Evolutionary conservation across 2,797 vertebrate species (phyloP).

Genomic region (Rhabdomys pumilio): DNA sequence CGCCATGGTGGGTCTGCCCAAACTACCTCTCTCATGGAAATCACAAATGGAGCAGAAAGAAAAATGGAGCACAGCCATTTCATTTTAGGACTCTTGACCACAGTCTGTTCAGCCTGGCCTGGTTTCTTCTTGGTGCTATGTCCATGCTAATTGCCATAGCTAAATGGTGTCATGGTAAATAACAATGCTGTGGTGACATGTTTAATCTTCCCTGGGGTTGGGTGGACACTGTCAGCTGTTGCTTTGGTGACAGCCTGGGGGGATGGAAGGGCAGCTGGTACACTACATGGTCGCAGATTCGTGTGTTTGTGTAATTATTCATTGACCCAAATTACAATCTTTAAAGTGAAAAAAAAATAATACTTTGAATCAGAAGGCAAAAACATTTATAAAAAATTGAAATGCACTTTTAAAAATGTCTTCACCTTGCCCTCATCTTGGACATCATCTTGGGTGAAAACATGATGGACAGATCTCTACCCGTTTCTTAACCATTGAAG

Average conservation of each 20-base stretch:
- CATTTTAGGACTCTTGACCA: conserved; percentile 55
- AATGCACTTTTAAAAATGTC: background rate
- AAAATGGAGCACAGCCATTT: conserved; percentile 59
- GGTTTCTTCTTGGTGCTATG: conserved; percentile 45
- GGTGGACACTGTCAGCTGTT: conserved; percentile 1
- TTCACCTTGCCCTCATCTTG: background rate
- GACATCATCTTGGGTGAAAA: background rate
- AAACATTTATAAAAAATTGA: background rate
- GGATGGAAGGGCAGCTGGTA: background rate
- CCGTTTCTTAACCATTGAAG: background rate
- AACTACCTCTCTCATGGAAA: background rate
- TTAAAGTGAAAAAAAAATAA: background rate
- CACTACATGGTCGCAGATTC: background rate
- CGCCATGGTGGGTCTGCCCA: background rate
- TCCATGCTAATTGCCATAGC: background rate
- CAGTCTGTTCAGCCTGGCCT: conserved; percentile 64
- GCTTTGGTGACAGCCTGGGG: background rate
- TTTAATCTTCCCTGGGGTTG: conserved; percentile 7
- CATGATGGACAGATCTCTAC: background rate
- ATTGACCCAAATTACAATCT: background rate
- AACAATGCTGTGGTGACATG: background rate
- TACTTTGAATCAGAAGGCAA: conserved; percentile 4
- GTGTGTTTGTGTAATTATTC: background rate
- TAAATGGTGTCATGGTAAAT: conserved; percentile 60
- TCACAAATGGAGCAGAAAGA: conserved; percentile 62